Percentiles rank a stretch among this genome's conserved stretches.
phyloP scores from a whole-genome alignment of 2,888 invertebrate genomes.

The Patella caerulea region DNA sequence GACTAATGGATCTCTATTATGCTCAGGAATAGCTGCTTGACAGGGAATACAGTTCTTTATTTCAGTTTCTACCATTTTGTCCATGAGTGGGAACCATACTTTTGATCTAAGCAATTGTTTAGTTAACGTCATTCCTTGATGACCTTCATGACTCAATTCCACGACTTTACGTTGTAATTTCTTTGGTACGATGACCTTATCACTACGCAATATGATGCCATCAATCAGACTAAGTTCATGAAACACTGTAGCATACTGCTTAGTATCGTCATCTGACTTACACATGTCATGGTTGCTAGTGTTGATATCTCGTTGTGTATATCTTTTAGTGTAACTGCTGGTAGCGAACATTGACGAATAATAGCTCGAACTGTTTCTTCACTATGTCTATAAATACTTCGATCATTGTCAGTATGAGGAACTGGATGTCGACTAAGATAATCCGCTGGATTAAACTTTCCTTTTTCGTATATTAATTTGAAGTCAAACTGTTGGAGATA shows the following conservation, averaged over 20 bases:
- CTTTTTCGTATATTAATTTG: constrained; percentile 35
- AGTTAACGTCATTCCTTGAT: constrained; percentile 46
- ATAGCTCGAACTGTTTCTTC: constrained; percentile 35
- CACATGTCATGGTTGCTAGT: not conserved
- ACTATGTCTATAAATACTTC: constrained; percentile 17
- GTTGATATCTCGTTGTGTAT: constrained; percentile 12
- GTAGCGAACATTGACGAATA: constrained; percentile 8
- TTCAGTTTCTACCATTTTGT: constrained; percentile 31
- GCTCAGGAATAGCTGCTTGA: constrained; percentile 27
- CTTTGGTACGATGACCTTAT: constrained; percentile 38
- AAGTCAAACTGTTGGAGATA: constrained; percentile 36
- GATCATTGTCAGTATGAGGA: constrained; percentile 16
- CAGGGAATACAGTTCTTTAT: constrained; percentile 38
- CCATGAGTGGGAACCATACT: constrained; percentile 48
- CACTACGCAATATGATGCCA: constrained; percentile 29
- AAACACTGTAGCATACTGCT: constrained; percentile 22
- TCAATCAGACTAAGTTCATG: constrained; percentile 27
- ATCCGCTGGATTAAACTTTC: constrained; percentile 45
- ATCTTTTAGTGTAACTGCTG: not conserved
- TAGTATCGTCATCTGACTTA: not conserved
- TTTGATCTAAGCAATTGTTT: constrained; percentile 44
- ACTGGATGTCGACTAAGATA: constrained; percentile 43
- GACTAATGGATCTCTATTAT: constrained; percentile 16
- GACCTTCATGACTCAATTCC: constrained; percentile 42
- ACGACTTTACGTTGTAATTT: constrained; percentile 35